phyloP scores from a whole-genome alignment of 2,888 invertebrate genomes.

The Mesochorus sp. region DNA sequence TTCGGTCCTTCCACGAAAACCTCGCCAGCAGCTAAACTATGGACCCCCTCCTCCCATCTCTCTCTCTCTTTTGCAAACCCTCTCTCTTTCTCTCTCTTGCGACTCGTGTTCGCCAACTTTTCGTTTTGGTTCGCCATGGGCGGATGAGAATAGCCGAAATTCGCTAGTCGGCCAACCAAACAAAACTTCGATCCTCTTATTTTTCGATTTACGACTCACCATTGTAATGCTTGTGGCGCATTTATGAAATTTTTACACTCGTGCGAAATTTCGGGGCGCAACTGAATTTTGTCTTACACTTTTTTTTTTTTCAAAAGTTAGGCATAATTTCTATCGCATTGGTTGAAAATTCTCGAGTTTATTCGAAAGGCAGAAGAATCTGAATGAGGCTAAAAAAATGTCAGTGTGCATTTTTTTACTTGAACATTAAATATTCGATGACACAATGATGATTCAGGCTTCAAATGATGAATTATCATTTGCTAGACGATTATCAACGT shows the following conservation, averaged over 20 bases:
- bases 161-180: background rate
- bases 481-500: too few relatives aligned
- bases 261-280: too few relatives aligned
- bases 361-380: too few relatives aligned
- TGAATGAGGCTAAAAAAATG: too few relatives aligned
- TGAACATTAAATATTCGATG: background rate
- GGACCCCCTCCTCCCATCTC: slow-evolving; percentile 6
- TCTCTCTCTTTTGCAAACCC: background rate
- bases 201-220: background rate
- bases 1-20: slow-evolving; percentile 62
- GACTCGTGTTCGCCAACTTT: slow-evolving; percentile 22
- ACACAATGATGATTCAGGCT: too few relatives aligned
- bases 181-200: background rate
- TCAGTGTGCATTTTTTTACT: background rate
- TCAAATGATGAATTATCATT: too few relatives aligned
- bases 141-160: slow-evolving; percentile 21
- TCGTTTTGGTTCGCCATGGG: slow-evolving; percentile 16
- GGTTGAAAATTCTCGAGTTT: too few relatives aligned
- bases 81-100: background rate
- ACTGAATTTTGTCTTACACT: too few relatives aligned
- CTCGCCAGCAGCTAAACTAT: slow-evolving; percentile 44
- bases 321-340: too few relatives aligned
- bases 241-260: background rate
- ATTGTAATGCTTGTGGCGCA: background rate
- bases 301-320: too few relatives aligned